phyloP scores from a whole-genome alignment of 2,888 invertebrate species.

The Apamea sordens region DNA sequence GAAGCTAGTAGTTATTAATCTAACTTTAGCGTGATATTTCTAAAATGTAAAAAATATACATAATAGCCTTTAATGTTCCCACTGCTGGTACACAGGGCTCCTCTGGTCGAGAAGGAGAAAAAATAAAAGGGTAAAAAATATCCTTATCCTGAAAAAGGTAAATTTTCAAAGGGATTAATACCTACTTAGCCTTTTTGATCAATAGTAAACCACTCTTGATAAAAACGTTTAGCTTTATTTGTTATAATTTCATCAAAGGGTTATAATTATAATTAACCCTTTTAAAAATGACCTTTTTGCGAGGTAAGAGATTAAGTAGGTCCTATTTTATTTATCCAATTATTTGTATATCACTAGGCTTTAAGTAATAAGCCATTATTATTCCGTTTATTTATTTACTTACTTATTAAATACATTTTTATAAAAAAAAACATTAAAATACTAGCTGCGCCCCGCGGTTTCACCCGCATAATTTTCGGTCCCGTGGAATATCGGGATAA shows the following conservation, averaged over 20 bases:
- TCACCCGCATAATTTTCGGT: too few relatives aligned
- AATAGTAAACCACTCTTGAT: background rate
- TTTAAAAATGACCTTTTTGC: constrained; percentile 23
- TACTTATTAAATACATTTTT: too few relatives aligned
- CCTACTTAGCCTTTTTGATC: background rate
- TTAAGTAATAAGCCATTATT: background rate
- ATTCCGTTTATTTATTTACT: too few relatives aligned
- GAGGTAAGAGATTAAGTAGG: background rate
- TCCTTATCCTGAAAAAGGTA: background rate
- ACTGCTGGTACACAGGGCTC: too few relatives aligned
- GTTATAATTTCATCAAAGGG: background rate
- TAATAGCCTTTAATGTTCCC: too few relatives aligned
- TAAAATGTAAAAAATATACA: background rate
- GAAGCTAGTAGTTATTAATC: background rate
- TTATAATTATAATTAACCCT: constrained; percentile 18
- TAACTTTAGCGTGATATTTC: background rate
- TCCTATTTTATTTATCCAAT: background rate
- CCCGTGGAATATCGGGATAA: too few relatives aligned
- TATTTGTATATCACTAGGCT: background rate
- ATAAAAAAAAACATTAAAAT: too few relatives aligned
- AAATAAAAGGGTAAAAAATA: background rate
- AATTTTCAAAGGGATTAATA: background rate
- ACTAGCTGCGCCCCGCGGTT: too few relatives aligned
- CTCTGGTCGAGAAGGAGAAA: too few relatives aligned
- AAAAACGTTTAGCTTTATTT: background rate